phyloP scores from a whole-genome alignment of 2,888 invertebrate genomes.

The Phalera bucephala region DNA sequence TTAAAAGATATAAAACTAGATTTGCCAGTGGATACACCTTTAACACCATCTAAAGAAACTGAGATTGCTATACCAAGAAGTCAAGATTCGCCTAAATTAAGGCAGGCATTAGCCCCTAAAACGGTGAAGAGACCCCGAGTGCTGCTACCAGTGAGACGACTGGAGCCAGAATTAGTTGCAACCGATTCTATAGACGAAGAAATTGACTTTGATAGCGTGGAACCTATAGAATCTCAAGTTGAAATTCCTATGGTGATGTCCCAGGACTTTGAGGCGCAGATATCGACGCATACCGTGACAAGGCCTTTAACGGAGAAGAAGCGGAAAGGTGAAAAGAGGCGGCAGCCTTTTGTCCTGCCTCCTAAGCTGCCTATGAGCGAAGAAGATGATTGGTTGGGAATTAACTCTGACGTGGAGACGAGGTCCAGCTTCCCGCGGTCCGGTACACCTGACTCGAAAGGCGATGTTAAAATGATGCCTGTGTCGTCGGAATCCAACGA shows the following conservation, averaged over 20 bases:
- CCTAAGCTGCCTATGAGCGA: slow-evolving; percentile 51
- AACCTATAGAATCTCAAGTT: slow-evolving; percentile 20
- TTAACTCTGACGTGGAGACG: slow-evolving; percentile 66
- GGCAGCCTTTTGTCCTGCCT: slow-evolving; percentile 44
- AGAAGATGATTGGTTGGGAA: slow-evolving; percentile 64
- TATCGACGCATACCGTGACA: slow-evolving; percentile 69
- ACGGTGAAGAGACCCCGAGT: slow-evolving; percentile 68
- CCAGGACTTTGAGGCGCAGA: slow-evolving; percentile 65
- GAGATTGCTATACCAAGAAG: slow-evolving; percentile 32
- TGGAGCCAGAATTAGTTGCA: slow-evolving; percentile 38
- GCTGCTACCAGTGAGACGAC: slow-evolving; percentile 58
- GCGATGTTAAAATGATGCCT: slow-evolving; percentile 40
- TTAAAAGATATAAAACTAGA: slow-evolving; percentile 22
- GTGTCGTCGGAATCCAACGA: slow-evolving; percentile 58
- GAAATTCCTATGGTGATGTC: slow-evolving; percentile 29
- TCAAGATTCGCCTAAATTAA: slow-evolving; percentile 67
- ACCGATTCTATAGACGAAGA: slow-evolving; percentile 30
- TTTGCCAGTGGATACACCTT: slow-evolving; percentile 22
- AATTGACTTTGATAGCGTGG: slow-evolving; percentile 21
- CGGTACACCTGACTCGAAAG: slow-evolving; percentile 65
- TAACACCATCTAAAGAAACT: slow-evolving; percentile 28
- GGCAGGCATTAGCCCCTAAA: slow-evolving; percentile 55
- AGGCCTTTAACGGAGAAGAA: slow-evolving; percentile 44
- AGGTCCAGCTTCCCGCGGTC: slow-evolving; percentile 69
- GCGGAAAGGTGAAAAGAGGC: slow-evolving; percentile 44